These are phyloP conservation scores for Zaprionus inermis DNA, from an alignment of 1,140 invertebrate genomes.

Conservation along the genomic window DNA sequence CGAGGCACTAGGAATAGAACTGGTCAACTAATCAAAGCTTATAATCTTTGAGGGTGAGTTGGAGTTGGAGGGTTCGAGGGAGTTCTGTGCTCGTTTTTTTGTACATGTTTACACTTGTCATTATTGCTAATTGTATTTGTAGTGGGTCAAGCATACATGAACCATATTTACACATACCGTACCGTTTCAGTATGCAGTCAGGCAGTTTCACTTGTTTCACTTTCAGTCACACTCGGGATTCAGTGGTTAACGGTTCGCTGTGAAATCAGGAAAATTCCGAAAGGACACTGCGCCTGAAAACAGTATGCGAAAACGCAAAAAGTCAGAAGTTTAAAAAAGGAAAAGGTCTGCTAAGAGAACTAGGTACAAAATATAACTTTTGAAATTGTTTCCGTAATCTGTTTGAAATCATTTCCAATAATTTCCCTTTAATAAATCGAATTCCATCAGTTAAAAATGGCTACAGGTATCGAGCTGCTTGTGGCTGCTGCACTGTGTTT, in stretches of 20 bases:
- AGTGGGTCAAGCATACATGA: conserved; percentile 57
- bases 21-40: conserved; percentile 58
- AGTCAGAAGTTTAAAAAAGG: neutral
- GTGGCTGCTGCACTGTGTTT: conserved; percentile 68
- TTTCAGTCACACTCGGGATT: conserved; percentile 52
- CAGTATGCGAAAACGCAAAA: conserved; percentile 60
- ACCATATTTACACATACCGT: conserved; percentile 61
- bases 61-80: neutral
- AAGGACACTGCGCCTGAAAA: conserved; percentile 30
- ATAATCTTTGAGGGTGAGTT: conserved; percentile 53
- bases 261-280: conserved; percentile 4
- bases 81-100: conserved; percentile 39
- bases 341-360: conserved; percentile 16
- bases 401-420: no score
- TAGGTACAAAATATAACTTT: conserved; percentile 15
- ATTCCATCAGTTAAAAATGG: conserved; percentile 49
- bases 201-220: conserved; percentile 23
- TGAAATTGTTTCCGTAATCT: no score
- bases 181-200: neutral
- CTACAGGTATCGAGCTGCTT: conserved; percentile 71
- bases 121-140: conserved; percentile 80
- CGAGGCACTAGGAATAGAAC: conserved; percentile 6
- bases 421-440: no score
- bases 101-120: conserved; percentile 79
- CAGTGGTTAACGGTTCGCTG: conserved; percentile 49